A percentile compares a stretch with the other conserved stretches of the same genome.
phyloP scores from a whole-genome alignment of 2,113 vertebrate species.

The Tapirus terrestris region DNA sequence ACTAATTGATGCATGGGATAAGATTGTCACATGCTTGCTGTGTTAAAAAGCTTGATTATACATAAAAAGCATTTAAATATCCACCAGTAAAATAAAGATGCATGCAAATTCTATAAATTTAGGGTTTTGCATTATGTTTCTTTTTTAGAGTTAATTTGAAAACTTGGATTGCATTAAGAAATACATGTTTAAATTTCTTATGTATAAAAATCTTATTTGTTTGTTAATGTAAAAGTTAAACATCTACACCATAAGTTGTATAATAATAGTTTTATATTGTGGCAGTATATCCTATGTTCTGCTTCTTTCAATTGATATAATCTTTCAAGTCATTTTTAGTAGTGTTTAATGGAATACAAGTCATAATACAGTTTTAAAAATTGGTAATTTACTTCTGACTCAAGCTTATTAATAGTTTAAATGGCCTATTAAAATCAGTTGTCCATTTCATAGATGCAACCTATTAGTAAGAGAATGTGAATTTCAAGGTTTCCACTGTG shows the following conservation, averaged over 20 bases:
- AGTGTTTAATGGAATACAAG: constrained; percentile 86
- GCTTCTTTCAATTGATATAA: constrained; percentile 81
- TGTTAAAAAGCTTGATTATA: constrained; percentile 91
- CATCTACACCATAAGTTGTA: constrained; percentile 84
- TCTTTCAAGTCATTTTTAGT: constrained; percentile 79
- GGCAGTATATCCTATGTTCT: constrained; percentile 81
- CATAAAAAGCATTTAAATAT: constrained; percentile 89
- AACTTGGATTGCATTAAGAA: constrained; percentile 86
- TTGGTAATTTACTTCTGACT: constrained; percentile 38
- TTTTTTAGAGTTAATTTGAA: constrained; percentile 83
- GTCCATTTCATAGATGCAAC: constrained; percentile 44
- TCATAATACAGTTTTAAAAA: constrained; percentile 73
- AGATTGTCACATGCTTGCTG: constrained; percentile 99
- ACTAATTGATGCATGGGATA: constrained; percentile 98
- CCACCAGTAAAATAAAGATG: constrained; percentile 91
- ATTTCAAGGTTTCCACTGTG: constrained; percentile 47
- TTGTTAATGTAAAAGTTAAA: constrained; percentile 86
- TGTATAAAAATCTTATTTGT: constrained; percentile 84
- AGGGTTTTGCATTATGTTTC: constrained; percentile 85
- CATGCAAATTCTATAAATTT: constrained; percentile 91
- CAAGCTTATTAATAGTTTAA: constrained; percentile 59
- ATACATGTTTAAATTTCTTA: constrained; percentile 85
- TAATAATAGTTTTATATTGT: constrained; percentile 84
- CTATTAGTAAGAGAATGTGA: constrained; percentile 61
- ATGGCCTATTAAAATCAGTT: constrained; percentile 42